A percentile compares a stretch with the other conserved stretches of the same genome.
phyloP scores from a whole-genome alignment of 2,888 invertebrate genomes.

The Eutolmus rufibarbis region DNA sequence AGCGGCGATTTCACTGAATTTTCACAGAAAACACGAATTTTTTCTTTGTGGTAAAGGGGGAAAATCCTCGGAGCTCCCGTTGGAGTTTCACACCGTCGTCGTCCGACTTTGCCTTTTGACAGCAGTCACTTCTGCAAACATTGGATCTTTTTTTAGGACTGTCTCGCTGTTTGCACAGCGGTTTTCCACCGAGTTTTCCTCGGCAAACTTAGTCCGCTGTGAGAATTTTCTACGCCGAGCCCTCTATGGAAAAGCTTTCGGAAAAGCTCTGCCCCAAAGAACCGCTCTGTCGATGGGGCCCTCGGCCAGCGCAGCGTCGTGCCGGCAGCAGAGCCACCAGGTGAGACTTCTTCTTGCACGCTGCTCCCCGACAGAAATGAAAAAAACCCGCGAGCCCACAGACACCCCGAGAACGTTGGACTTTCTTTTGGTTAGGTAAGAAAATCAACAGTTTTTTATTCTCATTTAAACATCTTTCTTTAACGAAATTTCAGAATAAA shows the following conservation, averaged over 20 bases:
- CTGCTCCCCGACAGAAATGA: background rate
- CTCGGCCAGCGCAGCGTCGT: background rate
- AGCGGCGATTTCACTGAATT: background rate
- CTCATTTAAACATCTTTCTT: too few species aligned
- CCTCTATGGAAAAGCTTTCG: conserved; percentile 15
- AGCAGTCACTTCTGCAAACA: conserved; percentile 20
- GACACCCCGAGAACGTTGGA: too few species aligned
- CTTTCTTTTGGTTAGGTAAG: too few species aligned
- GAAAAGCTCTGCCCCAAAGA: background rate
- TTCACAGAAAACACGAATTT: conserved; percentile 3
- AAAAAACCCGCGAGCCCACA: background rate
- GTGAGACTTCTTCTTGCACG: background rate
- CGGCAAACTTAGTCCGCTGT: background rate
- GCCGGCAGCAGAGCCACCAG: background rate
- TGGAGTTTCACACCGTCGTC: background rate
- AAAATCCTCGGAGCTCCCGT: background rate
- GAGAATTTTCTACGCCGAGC: background rate
- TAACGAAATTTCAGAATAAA: too few species aligned
- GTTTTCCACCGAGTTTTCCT: background rate
- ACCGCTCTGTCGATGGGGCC: background rate
- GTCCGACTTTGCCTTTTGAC: conserved; percentile 16
- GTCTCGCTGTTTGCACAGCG: conserved; percentile 1
- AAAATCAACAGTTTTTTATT: too few species aligned
- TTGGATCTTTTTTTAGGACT: conserved; percentile 3
- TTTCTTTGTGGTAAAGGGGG: background rate